These are phyloP conservation scores for Thaleichthys pacificus DNA, from an alignment of 2,797 vertebrate genomes.

Conservation along the genomic window DNA sequence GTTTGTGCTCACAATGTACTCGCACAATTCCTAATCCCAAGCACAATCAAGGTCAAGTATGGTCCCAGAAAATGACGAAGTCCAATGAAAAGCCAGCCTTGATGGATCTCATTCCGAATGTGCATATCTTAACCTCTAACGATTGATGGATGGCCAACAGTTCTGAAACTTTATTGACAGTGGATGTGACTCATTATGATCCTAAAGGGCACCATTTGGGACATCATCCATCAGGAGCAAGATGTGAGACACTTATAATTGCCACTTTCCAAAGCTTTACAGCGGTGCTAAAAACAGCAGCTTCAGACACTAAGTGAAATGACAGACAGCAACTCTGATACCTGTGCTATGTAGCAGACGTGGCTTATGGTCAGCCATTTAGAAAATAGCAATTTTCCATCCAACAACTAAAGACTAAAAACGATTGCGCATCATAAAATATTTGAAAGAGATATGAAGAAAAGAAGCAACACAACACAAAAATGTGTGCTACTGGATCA, in stretches of 20 bases:
- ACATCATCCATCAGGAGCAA: conserved; percentile 39
- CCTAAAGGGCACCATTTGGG: conserved; percentile 53
- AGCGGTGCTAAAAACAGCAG: conserved; percentile 24
- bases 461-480: conserved; percentile 7
- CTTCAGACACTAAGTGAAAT: conserved; percentile 20
- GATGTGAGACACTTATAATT: conserved; percentile 47
- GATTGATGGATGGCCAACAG: conserved; percentile 59
- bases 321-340: conserved; percentile 2
- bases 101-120: conserved; percentile 48
- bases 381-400: not conserved
- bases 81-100: conserved; percentile 41
- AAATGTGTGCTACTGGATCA: conserved; percentile 7
- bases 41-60: no score
- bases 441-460: not conserved
- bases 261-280: conserved; percentile 35
- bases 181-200: conserved; percentile 53
- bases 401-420: not conserved
- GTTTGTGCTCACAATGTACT: no score
- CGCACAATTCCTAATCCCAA: no score
- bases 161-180: conserved; percentile 62
- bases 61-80: conserved; percentile 37
- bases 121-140: conserved; percentile 54
- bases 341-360: no score
- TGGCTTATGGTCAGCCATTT: not conserved
- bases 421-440: not conserved